Conservation (phyloP, 2,888 invertebrate genomes). For the Ichneumoninae sp. region DNA sequence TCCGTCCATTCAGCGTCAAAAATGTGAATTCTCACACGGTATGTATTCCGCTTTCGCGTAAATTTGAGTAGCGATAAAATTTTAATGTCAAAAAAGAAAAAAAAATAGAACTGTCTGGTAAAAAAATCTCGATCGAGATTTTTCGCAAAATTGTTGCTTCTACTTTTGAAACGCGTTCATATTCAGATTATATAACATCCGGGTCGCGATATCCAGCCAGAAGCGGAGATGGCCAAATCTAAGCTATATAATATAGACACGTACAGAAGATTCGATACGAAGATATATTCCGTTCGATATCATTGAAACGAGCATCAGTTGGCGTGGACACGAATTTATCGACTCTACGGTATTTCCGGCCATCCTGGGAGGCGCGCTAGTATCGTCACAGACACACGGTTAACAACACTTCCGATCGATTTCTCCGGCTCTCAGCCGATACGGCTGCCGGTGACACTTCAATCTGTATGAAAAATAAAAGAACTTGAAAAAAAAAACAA, state of each 20-base stretch:
- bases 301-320: slow-evolving; percentile 1
- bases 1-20: too few relatives aligned
- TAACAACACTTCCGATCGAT: slow-evolving; percentile 23
- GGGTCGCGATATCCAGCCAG: neutral
- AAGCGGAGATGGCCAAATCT: neutral
- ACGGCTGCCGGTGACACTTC: slow-evolving; percentile 46
- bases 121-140: neutral
- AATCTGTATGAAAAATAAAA: slow-evolving; percentile 57
- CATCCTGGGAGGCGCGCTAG: neutral
- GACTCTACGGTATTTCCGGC: slow-evolving; percentile 9
- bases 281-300: slow-evolving; percentile 3
- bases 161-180: neutral
- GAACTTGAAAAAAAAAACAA: slow-evolving; percentile 25
- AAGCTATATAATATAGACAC: neutral
- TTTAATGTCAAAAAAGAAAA: too few relatives aligned
- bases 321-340: slow-evolving; percentile 1
- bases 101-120: neutral
- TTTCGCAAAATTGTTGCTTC: neutral
- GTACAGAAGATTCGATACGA: neutral
- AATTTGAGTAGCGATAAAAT: too few relatives aligned
- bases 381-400: slow-evolving; percentile 11
- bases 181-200: neutral
- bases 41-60: too few relatives aligned
- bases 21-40: too few relatives aligned
- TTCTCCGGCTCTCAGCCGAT: neutral